Evolutionary conservation across 1,140 invertebrate genomes (phyloP).

Genomic region (Aphelenchoides avenae): DNA sequence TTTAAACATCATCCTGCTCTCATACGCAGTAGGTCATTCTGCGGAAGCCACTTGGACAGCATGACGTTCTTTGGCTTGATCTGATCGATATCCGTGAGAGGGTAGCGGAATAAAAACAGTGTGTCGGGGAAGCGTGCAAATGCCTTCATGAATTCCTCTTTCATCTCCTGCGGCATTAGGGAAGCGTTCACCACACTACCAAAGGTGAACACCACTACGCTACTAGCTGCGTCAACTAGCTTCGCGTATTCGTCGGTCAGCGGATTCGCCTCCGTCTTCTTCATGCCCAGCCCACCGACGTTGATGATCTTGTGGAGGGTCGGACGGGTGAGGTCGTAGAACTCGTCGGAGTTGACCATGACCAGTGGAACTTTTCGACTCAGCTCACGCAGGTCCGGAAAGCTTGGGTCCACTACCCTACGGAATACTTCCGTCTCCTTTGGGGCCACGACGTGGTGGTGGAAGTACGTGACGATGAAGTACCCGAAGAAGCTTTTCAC

Average conservation of each 20-base stretch:
- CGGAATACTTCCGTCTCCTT: not conserved
- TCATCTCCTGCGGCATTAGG: constrained; percentile 1
- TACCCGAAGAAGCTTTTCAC: too few species aligned
- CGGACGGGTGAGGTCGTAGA: constrained; percentile 5
- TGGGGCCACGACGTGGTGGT: too few species aligned
- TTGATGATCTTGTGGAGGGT: constrained; percentile 8
- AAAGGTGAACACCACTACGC: constrained; percentile 3
- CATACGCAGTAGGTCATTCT: too few species aligned
- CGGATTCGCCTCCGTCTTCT: not conserved
- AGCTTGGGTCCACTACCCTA: not conserved
- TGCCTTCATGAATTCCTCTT: too few species aligned
- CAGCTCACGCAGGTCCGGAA: not conserved
- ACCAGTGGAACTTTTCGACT: not conserved
- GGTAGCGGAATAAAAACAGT: too few species aligned
- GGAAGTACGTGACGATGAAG: too few species aligned
- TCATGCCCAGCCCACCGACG: constrained; percentile 9
- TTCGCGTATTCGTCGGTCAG: not conserved
- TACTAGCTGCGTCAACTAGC: not conserved
- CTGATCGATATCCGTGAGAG: too few species aligned
- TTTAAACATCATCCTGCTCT: too few species aligned
- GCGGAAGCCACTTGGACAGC: too few species aligned
- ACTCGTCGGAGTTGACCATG: constrained; percentile 6
- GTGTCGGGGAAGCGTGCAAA: too few species aligned
- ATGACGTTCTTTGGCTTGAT: too few species aligned
- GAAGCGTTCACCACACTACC: constrained; percentile 5